Percentiles rank a stretch among this genome's conserved stretches.
phyloP scores from a whole-genome alignment of 2,797 vertebrate genomes.

The Tenualosa thibaudeaui region DNA sequence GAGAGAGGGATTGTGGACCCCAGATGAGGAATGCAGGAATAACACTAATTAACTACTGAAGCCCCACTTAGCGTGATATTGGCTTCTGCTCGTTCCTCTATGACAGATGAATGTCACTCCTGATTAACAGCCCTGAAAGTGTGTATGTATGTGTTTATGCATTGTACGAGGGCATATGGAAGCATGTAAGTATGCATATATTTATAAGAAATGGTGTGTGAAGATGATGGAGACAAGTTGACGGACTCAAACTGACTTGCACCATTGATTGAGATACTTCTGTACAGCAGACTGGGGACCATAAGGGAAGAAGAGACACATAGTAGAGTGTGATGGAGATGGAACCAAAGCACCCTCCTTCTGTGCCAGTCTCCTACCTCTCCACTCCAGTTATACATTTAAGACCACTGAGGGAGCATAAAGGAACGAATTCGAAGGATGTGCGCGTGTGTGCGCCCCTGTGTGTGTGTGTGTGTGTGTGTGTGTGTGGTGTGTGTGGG shows the following conservation, averaged over 20 bases:
- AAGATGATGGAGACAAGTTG: not conserved
- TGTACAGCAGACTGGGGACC: not conserved
- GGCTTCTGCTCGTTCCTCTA: not conserved
- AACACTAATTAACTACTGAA: slow-evolving; percentile 46
- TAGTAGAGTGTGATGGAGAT: not conserved
- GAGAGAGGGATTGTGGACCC: slow-evolving; percentile 36
- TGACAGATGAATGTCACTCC: not conserved
- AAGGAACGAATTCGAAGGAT: not conserved
- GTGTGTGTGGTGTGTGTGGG: slow-evolving; percentile 18
- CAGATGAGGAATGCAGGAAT: slow-evolving; percentile 29
- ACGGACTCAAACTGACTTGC: too few species aligned
- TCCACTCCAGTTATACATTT: not conserved
- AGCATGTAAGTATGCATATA: not conserved
- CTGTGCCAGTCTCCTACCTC: not conserved
- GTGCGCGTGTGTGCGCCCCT: slow-evolving; percentile 23
- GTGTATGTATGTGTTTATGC: not conserved
- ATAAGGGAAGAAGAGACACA: not conserved
- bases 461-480: slow-evolving; percentile 27
- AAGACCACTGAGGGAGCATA: not conserved
- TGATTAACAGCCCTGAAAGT: not conserved
- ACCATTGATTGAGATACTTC: not conserved
- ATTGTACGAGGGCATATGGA: not conserved
- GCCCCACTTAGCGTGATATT: slow-evolving; percentile 42
- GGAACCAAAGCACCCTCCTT: not conserved
- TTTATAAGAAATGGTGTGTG: not conserved